Percentiles rank a stretch among this genome's conserved stretches.
phyloP scores from a whole-genome alignment of 2,113 vertebrate genomes.

The Chrysemys picta region DNA sequence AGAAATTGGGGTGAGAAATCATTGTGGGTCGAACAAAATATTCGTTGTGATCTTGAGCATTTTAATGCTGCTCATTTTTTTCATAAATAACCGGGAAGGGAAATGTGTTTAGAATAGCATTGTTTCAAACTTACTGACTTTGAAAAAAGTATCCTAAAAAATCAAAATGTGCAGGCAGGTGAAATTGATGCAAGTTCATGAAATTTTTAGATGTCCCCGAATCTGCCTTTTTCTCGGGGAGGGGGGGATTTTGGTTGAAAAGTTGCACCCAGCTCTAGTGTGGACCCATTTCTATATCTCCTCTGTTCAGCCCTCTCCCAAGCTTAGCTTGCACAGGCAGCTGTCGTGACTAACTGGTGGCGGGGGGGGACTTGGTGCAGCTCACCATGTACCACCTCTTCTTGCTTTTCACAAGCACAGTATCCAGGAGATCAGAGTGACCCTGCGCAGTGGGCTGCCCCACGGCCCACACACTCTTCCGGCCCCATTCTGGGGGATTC shows the following conservation, averaged over 20 bases:
- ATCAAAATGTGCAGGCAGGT: not conserved
- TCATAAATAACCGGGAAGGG: not conserved
- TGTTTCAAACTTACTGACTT: not conserved
- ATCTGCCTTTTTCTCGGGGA: not conserved
- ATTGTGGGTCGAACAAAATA: not conserved
- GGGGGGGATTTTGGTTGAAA: not conserved
- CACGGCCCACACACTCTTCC: not conserved
- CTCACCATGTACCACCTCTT: not conserved
- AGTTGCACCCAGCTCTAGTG: not conserved
- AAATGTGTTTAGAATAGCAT: not conserved
- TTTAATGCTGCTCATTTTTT: not conserved
- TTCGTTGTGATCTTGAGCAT: not conserved
- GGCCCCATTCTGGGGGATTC: not conserved
- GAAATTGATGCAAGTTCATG: not conserved
- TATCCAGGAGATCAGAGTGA: not conserved
- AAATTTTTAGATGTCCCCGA: not conserved
- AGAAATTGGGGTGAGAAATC: not conserved
- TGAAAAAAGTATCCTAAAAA: not conserved
- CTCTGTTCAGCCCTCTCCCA: not conserved
- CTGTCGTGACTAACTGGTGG: not conserved
- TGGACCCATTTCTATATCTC: not conserved
- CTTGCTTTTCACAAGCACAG: not conserved
- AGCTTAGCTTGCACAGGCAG: not conserved
- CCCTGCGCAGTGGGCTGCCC: not conserved
- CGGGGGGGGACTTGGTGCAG: not conserved